Conservation (phyloP, 1,140 invertebrate genomes). For the Sinella curviseta region DNA sequence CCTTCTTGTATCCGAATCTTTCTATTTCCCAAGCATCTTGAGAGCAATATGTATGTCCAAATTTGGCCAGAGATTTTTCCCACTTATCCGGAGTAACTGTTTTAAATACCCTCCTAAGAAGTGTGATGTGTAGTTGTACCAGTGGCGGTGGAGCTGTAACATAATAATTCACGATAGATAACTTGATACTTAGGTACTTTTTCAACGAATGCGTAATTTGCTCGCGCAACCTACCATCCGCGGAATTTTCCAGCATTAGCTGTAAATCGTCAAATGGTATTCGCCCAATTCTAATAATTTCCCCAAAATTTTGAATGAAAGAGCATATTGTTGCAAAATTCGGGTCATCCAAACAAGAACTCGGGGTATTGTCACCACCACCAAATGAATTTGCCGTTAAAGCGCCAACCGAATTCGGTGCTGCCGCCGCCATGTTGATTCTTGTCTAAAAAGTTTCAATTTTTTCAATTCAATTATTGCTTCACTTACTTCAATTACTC, state of each 20-base stretch:
- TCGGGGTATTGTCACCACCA: neutral
- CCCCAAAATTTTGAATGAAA: constrained; percentile 84
- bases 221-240: constrained; percentile 69
- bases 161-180: constrained; percentile 39
- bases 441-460: neutral
- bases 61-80: constrained; percentile 86
- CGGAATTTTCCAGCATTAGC: constrained; percentile 81
- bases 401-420: neutral
- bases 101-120: constrained; percentile 82
- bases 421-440: neutral
- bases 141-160: constrained; percentile 75
- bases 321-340: constrained; percentile 94
- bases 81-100: constrained; percentile 82
- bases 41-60: constrained; percentile 82
- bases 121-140: constrained; percentile 82
- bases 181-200: too few species aligned
- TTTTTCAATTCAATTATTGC: too few species aligned
- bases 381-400: neutral
- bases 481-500: too few species aligned
- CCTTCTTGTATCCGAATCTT: constrained; percentile 91
- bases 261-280: constrained; percentile 79
- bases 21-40: constrained; percentile 96
- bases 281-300: constrained; percentile 71
- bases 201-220: neutral
- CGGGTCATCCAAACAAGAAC: constrained; percentile 81